Conservation (phyloP, 2,797 vertebrate species). For the Anolis apletophallus region DNA sequence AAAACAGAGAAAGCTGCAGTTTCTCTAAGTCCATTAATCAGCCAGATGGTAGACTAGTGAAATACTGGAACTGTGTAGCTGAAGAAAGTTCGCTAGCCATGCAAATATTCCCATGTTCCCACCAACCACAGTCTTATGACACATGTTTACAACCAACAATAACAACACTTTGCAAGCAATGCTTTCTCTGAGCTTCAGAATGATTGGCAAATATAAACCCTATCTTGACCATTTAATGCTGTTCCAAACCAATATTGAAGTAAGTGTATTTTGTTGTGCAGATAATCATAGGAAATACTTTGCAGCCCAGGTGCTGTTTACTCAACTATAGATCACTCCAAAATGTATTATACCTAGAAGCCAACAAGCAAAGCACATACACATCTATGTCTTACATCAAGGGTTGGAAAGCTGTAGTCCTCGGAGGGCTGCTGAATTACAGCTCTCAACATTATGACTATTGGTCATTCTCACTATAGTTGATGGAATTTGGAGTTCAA, state of each 20-base stretch:
- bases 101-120: not conserved
- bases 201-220: not conserved
- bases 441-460: too few relatives aligned
- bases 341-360: not conserved
- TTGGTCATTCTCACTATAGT: too few relatives aligned
- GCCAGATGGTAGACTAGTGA: conserved; percentile 20
- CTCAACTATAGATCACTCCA: too few relatives aligned
- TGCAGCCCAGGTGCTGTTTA: too few relatives aligned
- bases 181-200: not conserved
- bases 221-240: too few relatives aligned
- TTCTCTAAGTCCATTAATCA: conserved; percentile 43
- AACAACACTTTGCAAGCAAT: not conserved
- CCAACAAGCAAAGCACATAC: not conserved
- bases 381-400: not conserved
- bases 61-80: conserved; percentile 20
- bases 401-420: not conserved
- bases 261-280: too few relatives aligned
- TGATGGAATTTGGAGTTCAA: not conserved
- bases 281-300: too few relatives aligned
- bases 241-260: too few relatives aligned
- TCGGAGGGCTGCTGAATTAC: too few relatives aligned
- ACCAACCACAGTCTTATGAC: not conserved
- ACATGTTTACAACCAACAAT: not conserved
- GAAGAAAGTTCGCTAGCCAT: conserved; percentile 2
- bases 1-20: conserved; percentile 40